A percentile compares a stretch with the other conserved stretches of the same genome.
Evolutionary conservation across 2,888 invertebrate genomes (phyloP).

Genomic region (Monochamus alternatus): DNA sequence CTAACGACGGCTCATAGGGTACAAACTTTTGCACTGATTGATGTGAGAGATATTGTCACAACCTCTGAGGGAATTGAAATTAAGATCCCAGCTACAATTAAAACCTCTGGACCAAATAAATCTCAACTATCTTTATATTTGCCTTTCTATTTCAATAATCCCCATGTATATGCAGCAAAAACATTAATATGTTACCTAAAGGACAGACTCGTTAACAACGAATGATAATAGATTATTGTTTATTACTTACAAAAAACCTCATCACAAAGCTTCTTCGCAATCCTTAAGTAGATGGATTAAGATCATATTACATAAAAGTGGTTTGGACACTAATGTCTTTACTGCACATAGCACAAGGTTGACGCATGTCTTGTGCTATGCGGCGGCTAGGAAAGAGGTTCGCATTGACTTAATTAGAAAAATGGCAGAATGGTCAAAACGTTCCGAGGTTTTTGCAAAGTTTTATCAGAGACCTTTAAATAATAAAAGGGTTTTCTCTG

Average conservation of each 20-base stretch:
- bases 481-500: slow-evolving; percentile 4
- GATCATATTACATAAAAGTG: slow-evolving; percentile 5
- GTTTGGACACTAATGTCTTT: slow-evolving; percentile 16
- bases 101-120: slow-evolving; percentile 3
- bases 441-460: slow-evolving; percentile 11
- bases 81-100: slow-evolving; percentile 4
- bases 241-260: slow-evolving; percentile 10
- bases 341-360: slow-evolving; percentile 10
- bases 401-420: slow-evolving; percentile 13
- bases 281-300: slow-evolving; percentile 18
- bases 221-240: slow-evolving; percentile 10
- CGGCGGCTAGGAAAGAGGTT: background rate
- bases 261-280: slow-evolving; percentile 17
- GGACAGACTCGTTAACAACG: background rate
- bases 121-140: background rate
- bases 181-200: slow-evolving; percentile 10
- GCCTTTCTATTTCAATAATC: slow-evolving; percentile 8
- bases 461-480: slow-evolving; percentile 21
- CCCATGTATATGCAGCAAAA: background rate
- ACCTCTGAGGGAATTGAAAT: slow-evolving; percentile 7
- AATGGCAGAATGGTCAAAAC: slow-evolving; percentile 18
- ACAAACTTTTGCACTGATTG: slow-evolving; percentile 19
- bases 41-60: slow-evolving; percentile 4
- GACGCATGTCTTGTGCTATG: too few species aligned
- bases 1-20: slow-evolving; percentile 20